Evolutionary conservation across 2,888 invertebrate genomes (phyloP).

Genomic region (Phaonia tiefii): DNA sequence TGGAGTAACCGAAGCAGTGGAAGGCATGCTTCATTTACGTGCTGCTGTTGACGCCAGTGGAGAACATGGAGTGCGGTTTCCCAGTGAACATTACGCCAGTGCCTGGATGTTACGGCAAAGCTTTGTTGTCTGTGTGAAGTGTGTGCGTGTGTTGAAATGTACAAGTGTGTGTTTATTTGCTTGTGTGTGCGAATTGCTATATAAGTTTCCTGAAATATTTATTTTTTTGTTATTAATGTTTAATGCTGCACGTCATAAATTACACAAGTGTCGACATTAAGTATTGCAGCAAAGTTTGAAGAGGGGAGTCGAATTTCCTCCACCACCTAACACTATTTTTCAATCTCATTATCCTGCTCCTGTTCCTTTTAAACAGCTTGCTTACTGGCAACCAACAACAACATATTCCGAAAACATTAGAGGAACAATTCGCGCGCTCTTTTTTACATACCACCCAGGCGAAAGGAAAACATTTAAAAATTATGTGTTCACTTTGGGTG

Average conservation of each 20-base stretch:
- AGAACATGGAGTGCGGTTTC: constrained; percentile 45
- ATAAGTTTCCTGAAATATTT: constrained; percentile 68
- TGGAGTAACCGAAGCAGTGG: constrained; percentile 49
- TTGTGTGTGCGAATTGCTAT: constrained; percentile 46
- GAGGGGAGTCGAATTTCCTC: constrained; percentile 2
- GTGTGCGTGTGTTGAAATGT: constrained; percentile 39
- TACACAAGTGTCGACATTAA: constrained; percentile 73
- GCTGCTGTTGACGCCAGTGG: constrained; percentile 36
- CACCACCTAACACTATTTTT: too few relatives aligned
- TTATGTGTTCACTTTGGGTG: too few relatives aligned
- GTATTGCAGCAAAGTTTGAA: constrained; percentile 60
- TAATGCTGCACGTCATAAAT: constrained; percentile 76
- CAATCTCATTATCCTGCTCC: neutral
- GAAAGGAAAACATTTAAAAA: too few relatives aligned
- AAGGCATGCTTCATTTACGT: constrained; percentile 64
- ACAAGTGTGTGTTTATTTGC: constrained; percentile 7
- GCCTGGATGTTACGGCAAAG: neutral
- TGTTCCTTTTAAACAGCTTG: neutral
- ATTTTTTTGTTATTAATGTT: constrained; percentile 77
- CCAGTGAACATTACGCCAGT: constrained; percentile 55
- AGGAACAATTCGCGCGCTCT: too few relatives aligned
- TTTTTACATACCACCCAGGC: too few relatives aligned
- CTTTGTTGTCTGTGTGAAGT: constrained; percentile 58
- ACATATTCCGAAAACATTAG: too few relatives aligned
- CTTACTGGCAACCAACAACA: too few relatives aligned